Evolutionary conservation across 2,113 vertebrate genomes (phyloP), one percentile per base, ranked within the genome.

Genomic region (Indri indri): DNA sequence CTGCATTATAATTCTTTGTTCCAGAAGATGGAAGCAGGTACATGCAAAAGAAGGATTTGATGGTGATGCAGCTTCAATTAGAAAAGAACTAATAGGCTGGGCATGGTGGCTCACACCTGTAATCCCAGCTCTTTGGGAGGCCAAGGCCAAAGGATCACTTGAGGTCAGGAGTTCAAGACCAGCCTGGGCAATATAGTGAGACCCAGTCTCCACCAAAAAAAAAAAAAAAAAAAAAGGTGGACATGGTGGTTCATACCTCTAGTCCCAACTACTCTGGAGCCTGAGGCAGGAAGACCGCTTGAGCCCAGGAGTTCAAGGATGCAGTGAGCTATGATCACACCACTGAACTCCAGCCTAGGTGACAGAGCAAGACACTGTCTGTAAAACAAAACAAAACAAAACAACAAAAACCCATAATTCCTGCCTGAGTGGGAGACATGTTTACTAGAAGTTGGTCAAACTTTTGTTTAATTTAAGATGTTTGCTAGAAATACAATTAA

Each of bases 401-500:
- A 47, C 45, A 14, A 52, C 14, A 52, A 14, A 16, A 52, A 16
- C 17, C 52, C 52, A 16, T 52, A 54, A 54, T 18, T 17, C 17
- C 47, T 52, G 8, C 13, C 50, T 37, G 70, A 61, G 22, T 57
- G 77, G 81, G n/a, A 77, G 9, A 59, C 6, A 14, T 30, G 2
- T 50, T 86, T 9, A 34, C 11, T 30, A 66, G 63, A 68, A 94
- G 17, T 6, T 83, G 42, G 18, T 37, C 22, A 79, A 66, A 7
- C 5, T 88, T 96, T 94, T 81, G 61, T 87, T 88, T 83, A 71
- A 89, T 87, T 88, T 83, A 71, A 89, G 65, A 91, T 59, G 23
- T 47, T 70, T 88, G 84, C 94, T 88, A 85, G 57, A 20, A 90
- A 79, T 83, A 92, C 93, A 87, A 76, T 79, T 95, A 81, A 76